These are phyloP conservation scores for Ptychoptera albimana DNA, from an alignment of 2,888 invertebrate genomes.

Conservation along the genomic window DNA sequence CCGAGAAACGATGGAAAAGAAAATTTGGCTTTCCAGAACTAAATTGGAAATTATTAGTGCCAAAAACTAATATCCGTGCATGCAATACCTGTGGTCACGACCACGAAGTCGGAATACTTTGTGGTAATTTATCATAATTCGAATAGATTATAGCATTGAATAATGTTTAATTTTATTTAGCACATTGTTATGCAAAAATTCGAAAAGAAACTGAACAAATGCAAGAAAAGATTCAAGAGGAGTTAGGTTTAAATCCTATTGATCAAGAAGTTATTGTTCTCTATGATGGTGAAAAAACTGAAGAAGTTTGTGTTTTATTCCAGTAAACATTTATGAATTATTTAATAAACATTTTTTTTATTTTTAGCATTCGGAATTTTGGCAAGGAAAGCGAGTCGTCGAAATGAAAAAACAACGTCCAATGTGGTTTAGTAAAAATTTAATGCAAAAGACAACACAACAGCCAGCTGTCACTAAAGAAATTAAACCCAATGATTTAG, in stretches of 20 bases:
- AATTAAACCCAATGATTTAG: slow-evolving; percentile 56
- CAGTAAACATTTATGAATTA: background rate
- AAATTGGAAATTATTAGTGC: slow-evolving; percentile 49
- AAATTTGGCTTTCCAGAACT: slow-evolving; percentile 55
- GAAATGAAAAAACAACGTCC: slow-evolving; percentile 77
- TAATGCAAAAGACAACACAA: slow-evolving; percentile 63
- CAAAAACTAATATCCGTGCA: slow-evolving; percentile 55
- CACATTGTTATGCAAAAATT: slow-evolving; percentile 69
- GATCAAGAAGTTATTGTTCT: slow-evolving; percentile 75
- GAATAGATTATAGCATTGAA: background rate
- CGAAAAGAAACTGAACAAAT: slow-evolving; percentile 67
- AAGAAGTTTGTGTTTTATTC: slow-evolving; percentile 25
- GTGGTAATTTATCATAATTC: slow-evolving; percentile 45
- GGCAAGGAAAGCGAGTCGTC: slow-evolving; percentile 60
- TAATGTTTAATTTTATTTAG: slow-evolving; percentile 33
- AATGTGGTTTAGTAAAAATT: slow-evolving; percentile 73
- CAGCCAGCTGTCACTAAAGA: slow-evolving; percentile 51
- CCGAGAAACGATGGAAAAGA: slow-evolving; percentile 57
- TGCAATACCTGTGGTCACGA: slow-evolving; percentile 75
- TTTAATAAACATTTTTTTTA: background rate
- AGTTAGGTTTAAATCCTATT: slow-evolving; percentile 53
- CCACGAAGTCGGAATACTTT: slow-evolving; percentile 61
- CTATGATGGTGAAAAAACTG: slow-evolving; percentile 63
- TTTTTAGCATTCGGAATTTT: slow-evolving; percentile 38
- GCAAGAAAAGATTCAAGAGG: slow-evolving; percentile 54